Percentiles rank a stretch among this genome's conserved stretches.
Evolutionary conservation across 2,888 invertebrate genomes (phyloP).

Genomic region (Apoda limacodes): DNA sequence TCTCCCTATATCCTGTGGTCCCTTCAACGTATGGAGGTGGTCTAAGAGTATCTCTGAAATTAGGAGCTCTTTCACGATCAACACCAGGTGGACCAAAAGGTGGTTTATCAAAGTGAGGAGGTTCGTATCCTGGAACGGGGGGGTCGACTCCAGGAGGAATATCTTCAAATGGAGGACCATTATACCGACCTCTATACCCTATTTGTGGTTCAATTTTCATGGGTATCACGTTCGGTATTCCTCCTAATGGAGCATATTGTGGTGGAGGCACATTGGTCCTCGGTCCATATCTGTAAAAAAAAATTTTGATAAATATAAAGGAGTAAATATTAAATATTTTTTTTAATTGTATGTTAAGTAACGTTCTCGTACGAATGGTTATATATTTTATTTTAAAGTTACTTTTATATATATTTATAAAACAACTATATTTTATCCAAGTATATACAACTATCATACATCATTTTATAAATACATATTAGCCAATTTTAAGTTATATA

Average conservation of each 20-base stretch:
- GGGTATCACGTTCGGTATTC: slow-evolving; percentile 44
- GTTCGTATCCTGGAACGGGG: slow-evolving; percentile 72
- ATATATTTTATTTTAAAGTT: too few species aligned
- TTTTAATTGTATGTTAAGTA: too few species aligned
- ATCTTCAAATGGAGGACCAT: slow-evolving; percentile 64
- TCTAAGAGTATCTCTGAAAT: slow-evolving; percentile 50
- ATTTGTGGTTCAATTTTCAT: slow-evolving; percentile 41
- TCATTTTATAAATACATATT: too few species aligned
- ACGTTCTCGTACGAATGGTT: too few species aligned
- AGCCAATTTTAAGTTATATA: too few species aligned
- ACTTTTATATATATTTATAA: too few species aligned
- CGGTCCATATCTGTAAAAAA: slow-evolving; percentile 53
- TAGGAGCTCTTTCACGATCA: slow-evolving; percentile 50
- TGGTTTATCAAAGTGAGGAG: slow-evolving; percentile 65
- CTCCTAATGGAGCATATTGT: slow-evolving; percentile 41
- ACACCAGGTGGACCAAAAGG: slow-evolving; percentile 41
- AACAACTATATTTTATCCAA: too few species aligned
- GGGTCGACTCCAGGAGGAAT: slow-evolving; percentile 74
- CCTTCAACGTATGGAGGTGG: slow-evolving; percentile 43
- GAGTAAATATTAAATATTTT: too few species aligned
- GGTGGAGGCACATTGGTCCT: slow-evolving; percentile 44
- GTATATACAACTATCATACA: too few species aligned
- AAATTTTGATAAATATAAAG: too few species aligned
- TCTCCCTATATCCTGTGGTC: slow-evolving; percentile 31
- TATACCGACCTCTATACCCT: slow-evolving; percentile 54